Base-by-base conservation (phyloP, 2,888 invertebrate genomes). In the Coelogynopora nodosa region DNA sequence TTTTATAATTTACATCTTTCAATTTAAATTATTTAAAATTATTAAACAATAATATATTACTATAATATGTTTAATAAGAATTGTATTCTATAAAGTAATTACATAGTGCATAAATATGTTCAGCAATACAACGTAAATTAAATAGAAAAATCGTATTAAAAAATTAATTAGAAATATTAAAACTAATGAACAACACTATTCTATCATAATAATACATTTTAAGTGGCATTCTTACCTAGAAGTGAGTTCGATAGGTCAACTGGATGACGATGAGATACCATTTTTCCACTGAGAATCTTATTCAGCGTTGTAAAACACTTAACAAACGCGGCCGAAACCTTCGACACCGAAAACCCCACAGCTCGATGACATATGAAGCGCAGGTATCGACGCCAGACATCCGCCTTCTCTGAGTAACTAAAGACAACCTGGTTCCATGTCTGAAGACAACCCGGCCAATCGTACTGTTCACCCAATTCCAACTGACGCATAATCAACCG, bases 201-300 rank as follows among this genome's bases (percentile, higher is more conserved):
- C n/a, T n/a, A n/a, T n/a, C n/a, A n/a, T n/a, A n/a, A n/a, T n/a
- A n/a, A n/a, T n/a, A n/a, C n/a, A n/a, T n/a, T n/a, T n/a, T n/a
- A n/a, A n/a, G n/a, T n/a, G n/a, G n/a, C n/a, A n/a, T 84, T 87
- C 88, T 74, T n/a, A 27, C 18, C 49, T 49, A 49, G 18, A 13
- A 49, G 18, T 13, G 49, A 49, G 49, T 49, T 49, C 10, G 49
- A 18, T 13, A 49, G 49, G 18, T 49, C 49, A 5, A 49, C 10
- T 49, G 49, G 49, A 49, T 5, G 49, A 5, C 49, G 5, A 49
- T 49, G 49, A 5, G 49, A 49, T 18, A 49, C 49, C 49, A 49
- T 49, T 18, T 49, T 49, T 18, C 49, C 49, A 49, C 18, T 49
- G 49, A 49, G 49, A 18, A 49, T 49, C 49, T 49, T 49, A 18